A percentile compares a stretch with the other conserved stretches of the same genome.
phyloP scores from a whole-genome alignment of 2,113 vertebrate genomes.

The Agelaius phoeniceus region DNA sequence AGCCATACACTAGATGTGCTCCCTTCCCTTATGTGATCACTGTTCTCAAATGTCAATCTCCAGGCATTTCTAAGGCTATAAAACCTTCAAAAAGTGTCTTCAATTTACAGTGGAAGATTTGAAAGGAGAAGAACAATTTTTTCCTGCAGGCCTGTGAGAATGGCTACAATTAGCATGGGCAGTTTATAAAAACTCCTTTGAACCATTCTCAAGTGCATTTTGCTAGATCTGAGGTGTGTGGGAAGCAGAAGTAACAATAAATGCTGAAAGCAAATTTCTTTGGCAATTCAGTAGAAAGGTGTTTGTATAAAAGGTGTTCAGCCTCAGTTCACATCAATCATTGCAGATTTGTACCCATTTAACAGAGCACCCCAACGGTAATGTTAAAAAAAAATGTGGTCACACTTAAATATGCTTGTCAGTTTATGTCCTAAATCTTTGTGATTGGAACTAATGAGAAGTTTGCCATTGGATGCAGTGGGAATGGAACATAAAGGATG shows the following conservation, averaged over 20 bases:
- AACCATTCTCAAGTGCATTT: constrained; percentile 21
- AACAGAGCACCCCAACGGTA: not conserved
- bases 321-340: not conserved
- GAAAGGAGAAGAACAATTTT: not conserved
- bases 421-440: not conserved
- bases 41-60: constrained; percentile 5
- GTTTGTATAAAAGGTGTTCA: constrained; percentile 4
- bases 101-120: not conserved
- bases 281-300: not conserved
- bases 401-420: not conserved
- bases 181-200: constrained; percentile 12
- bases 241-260: constrained; percentile 25
- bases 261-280: constrained; percentile 30
- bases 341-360: not conserved
- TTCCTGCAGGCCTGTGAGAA: not conserved
- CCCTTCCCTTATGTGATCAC: not conserved
- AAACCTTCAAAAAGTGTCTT: not conserved
- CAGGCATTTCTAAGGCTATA: not conserved
- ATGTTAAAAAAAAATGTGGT: not conserved
- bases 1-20: not conserved
- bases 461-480: not conserved
- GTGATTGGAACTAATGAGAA: not conserved
- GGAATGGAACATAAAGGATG: not conserved
- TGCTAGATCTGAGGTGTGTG: constrained; percentile 13
- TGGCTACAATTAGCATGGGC: constrained; percentile 11